Conservation (phyloP, 1,140 invertebrate species). For the Cotesia vestalis region DNA sequence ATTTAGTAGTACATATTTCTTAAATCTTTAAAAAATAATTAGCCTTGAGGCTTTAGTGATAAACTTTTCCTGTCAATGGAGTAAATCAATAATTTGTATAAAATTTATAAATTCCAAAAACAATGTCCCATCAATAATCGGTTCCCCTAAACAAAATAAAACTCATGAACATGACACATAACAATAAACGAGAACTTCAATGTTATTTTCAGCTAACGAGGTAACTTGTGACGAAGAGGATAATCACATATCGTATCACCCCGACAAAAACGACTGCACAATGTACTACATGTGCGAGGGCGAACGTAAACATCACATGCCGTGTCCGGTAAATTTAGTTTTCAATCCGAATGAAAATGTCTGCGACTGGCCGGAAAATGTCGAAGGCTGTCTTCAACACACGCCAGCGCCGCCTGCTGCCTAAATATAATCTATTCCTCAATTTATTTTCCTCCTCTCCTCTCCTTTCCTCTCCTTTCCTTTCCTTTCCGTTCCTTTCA, state of each 20-base stretch:
- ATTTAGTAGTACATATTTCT: too few species aligned
- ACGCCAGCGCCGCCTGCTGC: conserved; percentile 76
- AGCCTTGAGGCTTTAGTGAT: too few species aligned
- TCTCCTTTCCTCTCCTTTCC: neutral
- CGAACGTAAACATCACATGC: conserved; percentile 95
- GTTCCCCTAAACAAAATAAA: neutral
- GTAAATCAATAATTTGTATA: too few species aligned
- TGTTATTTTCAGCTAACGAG: conserved; percentile 76
- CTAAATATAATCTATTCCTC: conserved; percentile 34
- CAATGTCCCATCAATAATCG: too few species aligned
- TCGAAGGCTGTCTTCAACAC: conserved; percentile 85
- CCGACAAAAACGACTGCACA: conserved; percentile 89
- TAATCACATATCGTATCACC: conserved; percentile 92
- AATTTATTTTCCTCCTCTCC: neutral
- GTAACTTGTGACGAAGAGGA: conserved; percentile 92
- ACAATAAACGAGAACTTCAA: conserved; percentile 28
- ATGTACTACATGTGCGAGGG: conserved; percentile 97
- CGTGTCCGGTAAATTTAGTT: conserved; percentile 92
- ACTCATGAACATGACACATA: conserved; percentile 4
- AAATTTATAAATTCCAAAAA: too few species aligned
- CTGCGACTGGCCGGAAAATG: conserved; percentile 96
- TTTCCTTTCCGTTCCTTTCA: too few species aligned
- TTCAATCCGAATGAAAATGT: conserved; percentile 94
- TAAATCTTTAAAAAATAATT: too few species aligned
- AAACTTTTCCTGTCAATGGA: too few species aligned